These are phyloP conservation scores for Dipodomys spectabilis DNA, from an alignment of 2,113 vertebrate genomes.

Conservation along the genomic window DNA sequence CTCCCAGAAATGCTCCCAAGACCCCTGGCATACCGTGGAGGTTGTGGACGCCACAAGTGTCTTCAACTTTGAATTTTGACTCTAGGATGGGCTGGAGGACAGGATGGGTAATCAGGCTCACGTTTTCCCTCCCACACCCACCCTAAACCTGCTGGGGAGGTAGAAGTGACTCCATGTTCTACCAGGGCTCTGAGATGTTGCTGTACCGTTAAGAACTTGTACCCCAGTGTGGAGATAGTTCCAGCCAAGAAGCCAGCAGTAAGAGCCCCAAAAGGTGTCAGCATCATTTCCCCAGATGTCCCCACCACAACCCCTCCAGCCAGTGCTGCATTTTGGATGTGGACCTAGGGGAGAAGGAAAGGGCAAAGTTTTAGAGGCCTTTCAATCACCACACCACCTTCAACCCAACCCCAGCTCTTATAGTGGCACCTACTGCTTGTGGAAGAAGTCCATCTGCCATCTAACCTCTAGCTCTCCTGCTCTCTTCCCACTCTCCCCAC, in stretches of 20 bases:
- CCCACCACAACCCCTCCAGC: slow-evolving; percentile 91
- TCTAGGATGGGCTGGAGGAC: slow-evolving; percentile 89
- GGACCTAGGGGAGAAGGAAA: slow-evolving; percentile 86
- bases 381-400: not conserved
- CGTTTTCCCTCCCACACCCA: too few relatives aligned
- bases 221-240: slow-evolving; percentile 91
- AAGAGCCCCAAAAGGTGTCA: slow-evolving; percentile 94
- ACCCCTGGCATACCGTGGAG: slow-evolving; percentile 94
- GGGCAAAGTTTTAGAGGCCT: not conserved
- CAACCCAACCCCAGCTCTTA: not conserved
- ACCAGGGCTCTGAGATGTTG: fast-evolving
- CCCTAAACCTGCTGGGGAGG: not conserved
- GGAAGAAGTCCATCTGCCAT: not conserved
- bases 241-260: slow-evolving; percentile 91
- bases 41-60: slow-evolving; percentile 95
- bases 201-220: slow-evolving; percentile 91
- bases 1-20: slow-evolving; percentile 92
- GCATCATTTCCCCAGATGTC: slow-evolving; percentile 95
- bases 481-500: not conserved
- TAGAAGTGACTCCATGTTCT: not conserved
- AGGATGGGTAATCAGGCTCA: not conserved
- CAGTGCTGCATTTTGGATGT: slow-evolving; percentile 94
- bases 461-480: not conserved
- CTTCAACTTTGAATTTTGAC: slow-evolving; percentile 91
- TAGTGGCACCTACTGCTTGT: not conserved